phyloP scores from a whole-genome alignment of 2,797 vertebrate species.

The Epinephelus awoara region DNA sequence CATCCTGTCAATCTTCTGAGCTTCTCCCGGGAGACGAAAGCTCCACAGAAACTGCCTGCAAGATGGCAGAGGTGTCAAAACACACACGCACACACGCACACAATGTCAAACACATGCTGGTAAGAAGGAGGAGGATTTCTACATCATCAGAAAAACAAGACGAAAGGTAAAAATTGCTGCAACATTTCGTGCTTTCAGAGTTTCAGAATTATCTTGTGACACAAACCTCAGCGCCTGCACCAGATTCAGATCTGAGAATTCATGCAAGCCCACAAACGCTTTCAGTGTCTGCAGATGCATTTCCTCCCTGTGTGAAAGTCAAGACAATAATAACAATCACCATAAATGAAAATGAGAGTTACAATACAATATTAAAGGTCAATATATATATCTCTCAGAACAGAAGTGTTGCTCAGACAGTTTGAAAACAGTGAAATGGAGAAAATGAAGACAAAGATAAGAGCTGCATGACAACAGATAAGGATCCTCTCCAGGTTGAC shows the following conservation, averaged over 20 bases:
- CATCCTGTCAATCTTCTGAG: constrained; percentile 98
- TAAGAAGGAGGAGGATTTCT: background rate
- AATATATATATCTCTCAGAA: background rate
- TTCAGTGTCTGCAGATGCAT: constrained; percentile 90
- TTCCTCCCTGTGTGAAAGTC: constrained; percentile 83
- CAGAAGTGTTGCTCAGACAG: background rate
- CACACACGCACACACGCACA: background rate
- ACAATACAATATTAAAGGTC: background rate
- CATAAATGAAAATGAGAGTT: background rate
- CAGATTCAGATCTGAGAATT: constrained; percentile 94
- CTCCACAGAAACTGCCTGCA: constrained; percentile 96
- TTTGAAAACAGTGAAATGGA: background rate
- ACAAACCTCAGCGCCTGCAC: constrained; percentile 94
- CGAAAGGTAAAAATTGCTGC: constrained; percentile 8
- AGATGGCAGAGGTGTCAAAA: background rate
- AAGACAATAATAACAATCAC: background rate
- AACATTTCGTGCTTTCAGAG: background rate
- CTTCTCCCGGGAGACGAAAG: constrained; percentile 95
- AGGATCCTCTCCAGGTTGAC: no score
- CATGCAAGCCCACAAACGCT: constrained; percentile 93
- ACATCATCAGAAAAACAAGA: constrained; percentile 1
- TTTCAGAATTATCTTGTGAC: background rate
- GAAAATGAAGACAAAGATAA: background rate
- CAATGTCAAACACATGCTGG: background rate
- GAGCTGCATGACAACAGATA: no score